Evolutionary conservation across 2,888 invertebrate species (phyloP).

Genomic region (Heliconius sara): DNA sequence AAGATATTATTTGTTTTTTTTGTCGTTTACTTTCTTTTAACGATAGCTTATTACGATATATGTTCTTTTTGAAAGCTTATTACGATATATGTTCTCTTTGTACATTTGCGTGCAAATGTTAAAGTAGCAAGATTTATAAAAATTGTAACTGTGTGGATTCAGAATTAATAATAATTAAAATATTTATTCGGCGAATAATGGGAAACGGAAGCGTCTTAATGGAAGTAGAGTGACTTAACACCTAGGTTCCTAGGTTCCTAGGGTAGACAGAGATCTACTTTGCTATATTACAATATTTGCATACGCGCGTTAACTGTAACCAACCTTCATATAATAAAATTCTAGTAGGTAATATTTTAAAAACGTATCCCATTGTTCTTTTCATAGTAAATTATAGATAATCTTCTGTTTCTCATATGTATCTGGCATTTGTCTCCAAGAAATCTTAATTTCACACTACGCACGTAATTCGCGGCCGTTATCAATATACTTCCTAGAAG

Average conservation of each 20-base stretch:
- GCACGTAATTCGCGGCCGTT: constrained; percentile 44
- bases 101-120: not conserved
- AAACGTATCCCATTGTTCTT: constrained; percentile 32
- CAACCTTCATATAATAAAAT: no score
- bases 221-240: no score
- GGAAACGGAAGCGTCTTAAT: no score
- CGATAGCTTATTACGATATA: not conserved
- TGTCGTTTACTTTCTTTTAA: not conserved
- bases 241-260: no score
- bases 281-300: no score
- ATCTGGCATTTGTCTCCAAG: constrained; percentile 39
- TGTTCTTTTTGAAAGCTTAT: not conserved
- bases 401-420: constrained; percentile 36
- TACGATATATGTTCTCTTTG: not conserved
- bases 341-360: not conserved
- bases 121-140: no score
- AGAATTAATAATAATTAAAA: no score
- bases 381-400: constrained; percentile 40
- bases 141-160: no score
- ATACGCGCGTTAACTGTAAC: no score
- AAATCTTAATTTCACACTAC: constrained; percentile 45
- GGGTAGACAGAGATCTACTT: no score
- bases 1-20: constrained; percentile 1
- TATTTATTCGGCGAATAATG: no score
- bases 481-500: constrained; percentile 47